Conservation (phyloP, 2,797 vertebrate species). For the Thamnophis elegans region DNA sequence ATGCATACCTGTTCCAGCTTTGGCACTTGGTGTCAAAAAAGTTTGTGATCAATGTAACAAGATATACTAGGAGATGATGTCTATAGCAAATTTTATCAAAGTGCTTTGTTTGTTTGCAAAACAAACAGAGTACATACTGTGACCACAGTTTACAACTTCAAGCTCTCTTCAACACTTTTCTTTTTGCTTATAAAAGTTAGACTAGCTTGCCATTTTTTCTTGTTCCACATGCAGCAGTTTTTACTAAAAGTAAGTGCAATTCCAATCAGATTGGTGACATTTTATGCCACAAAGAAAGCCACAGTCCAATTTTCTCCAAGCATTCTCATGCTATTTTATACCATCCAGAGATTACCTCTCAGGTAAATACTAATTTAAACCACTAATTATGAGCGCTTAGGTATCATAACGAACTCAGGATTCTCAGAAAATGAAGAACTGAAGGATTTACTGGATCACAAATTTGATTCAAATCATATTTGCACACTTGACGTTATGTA, state of each 20-base stretch:
- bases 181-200: neutral
- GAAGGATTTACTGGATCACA: neutral
- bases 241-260: neutral
- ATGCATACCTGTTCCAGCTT: too few species aligned
- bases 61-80: neutral
- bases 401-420: neutral
- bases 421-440: neutral
- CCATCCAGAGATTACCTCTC: neutral
- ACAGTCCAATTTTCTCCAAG: neutral
- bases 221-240: neutral
- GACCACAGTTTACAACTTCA: neutral
- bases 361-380: neutral
- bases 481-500: neutral
- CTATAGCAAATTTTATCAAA: neutral
- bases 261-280: neutral
- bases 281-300: neutral
- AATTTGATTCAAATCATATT: neutral
- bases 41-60: neutral
- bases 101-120: neutral
- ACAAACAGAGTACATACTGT: neutral
- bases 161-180: neutral
- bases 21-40: too few species aligned
- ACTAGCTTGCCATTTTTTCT: neutral
- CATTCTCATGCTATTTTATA: neutral
- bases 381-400: neutral